Conservation (phyloP, 2,113 vertebrate genomes). For the Limanda limanda region DNA sequence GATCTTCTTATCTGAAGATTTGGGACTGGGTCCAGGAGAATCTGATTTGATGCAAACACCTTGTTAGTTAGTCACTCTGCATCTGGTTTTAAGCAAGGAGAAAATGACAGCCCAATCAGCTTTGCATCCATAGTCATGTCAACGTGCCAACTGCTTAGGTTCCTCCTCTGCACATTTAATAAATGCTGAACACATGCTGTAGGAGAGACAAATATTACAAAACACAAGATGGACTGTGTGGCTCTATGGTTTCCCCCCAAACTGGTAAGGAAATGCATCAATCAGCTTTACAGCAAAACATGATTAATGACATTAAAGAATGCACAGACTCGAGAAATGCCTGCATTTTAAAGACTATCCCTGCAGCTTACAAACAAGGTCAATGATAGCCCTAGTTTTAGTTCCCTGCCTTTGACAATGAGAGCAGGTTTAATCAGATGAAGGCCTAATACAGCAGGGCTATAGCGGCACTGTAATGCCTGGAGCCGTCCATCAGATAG, state of each 20-base stretch:
- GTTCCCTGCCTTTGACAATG: conserved; percentile 68
- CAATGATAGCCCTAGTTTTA: conserved; percentile 63
- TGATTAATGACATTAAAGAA: conserved; percentile 42
- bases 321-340: conserved; percentile 45
- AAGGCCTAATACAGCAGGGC: conserved; percentile 64
- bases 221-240: conserved; percentile 9
- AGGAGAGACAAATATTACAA: conserved; percentile 48
- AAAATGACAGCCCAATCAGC: conserved; percentile 73
- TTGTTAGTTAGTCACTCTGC: conserved; percentile 47
- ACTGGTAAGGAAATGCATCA: conserved; percentile 14
- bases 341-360: conserved; percentile 30
- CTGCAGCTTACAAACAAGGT: conserved; percentile 66
- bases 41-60: conserved; percentile 25
- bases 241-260: conserved; percentile 34
- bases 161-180: conserved; percentile 61
- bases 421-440: conserved; percentile 72
- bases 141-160: conserved; percentile 71
- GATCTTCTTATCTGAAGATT: conserved; percentile 4
- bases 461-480: conserved; percentile 71
- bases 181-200: conserved; percentile 58
- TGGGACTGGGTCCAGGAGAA: background rate
- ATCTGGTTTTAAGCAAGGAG: conserved; percentile 55
- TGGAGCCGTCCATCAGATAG: conserved; percentile 82
- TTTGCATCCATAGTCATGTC: conserved; percentile 59
- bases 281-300: conserved; percentile 39